Evolutionary conservation across 2,113 vertebrate genomes (phyloP).

Genomic region (Anarhynchus alexandrinus): DNA sequence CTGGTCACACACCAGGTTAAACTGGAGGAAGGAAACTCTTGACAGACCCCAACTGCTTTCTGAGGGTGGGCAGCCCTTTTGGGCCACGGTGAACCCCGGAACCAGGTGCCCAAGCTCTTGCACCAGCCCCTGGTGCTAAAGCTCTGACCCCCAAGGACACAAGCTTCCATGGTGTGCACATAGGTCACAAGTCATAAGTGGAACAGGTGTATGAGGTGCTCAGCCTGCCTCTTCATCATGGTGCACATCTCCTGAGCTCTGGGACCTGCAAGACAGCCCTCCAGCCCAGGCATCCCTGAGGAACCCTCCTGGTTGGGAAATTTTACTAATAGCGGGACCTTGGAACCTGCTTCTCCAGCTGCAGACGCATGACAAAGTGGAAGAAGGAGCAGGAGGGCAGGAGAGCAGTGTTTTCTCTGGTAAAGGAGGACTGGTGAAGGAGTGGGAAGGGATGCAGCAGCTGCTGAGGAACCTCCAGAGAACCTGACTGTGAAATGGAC

Average conservation of each 20-base stretch:
- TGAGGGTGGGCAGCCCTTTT: neutral
- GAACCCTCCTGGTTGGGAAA: neutral
- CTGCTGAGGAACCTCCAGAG: neutral
- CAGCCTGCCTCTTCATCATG: neutral
- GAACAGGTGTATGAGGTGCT: fast-evolving
- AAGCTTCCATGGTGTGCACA: neutral
- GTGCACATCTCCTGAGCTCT: neutral
- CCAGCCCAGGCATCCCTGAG: neutral
- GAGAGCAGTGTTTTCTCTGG: neutral
- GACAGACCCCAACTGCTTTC: neutral
- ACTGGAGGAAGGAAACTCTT: constrained; percentile 67
- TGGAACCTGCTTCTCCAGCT: neutral
- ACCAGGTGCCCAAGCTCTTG: fast-evolving
- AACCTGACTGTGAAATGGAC: neutral
- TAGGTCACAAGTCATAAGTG: neutral
- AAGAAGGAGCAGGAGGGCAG: neutral
- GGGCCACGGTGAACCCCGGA: neutral
- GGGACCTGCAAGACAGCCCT: neutral
- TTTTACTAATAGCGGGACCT: neutral
- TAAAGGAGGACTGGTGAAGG: neutral
- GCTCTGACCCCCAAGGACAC: neutral
- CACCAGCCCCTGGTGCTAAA: neutral
- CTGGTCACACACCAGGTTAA: constrained; percentile 83
- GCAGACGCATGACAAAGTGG: neutral
- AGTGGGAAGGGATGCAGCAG: neutral